These are phyloP conservation scores for Pygocentrus nattereri DNA, from an alignment of 2,797 vertebrate genomes.

Conservation along the genomic window DNA sequence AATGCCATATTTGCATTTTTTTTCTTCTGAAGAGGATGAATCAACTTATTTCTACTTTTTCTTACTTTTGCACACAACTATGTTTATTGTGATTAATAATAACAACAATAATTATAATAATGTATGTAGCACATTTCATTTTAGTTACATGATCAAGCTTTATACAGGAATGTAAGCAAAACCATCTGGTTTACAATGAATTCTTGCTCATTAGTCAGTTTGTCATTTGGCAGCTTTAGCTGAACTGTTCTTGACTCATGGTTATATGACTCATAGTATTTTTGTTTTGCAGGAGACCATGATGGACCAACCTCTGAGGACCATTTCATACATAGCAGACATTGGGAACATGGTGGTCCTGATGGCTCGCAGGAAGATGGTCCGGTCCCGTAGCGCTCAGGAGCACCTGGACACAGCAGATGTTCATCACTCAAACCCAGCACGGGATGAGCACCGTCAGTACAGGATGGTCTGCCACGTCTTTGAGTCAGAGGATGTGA, in stretches of 20 bases:
- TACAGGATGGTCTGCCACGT: conserved; percentile 99
- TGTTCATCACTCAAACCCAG: conserved; percentile 79
- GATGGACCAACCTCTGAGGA: conserved; percentile 96
- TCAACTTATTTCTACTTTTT: too few relatives aligned
- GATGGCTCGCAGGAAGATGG: conserved; percentile 95
- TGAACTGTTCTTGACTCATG: not conserved
- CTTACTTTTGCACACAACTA: too few relatives aligned
- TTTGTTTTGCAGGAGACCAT: conserved; percentile 84
- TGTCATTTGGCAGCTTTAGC: too few relatives aligned
- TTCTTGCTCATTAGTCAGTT: not conserved
- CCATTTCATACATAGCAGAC: conserved; percentile 97
- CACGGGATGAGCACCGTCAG: conserved; percentile 87
- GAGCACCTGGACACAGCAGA: conserved; percentile 85
- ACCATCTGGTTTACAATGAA: not conserved
- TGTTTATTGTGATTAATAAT: too few relatives aligned
- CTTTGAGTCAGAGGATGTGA: conserved; percentile 97
- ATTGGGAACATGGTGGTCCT: conserved; percentile 98
- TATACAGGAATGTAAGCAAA: too few relatives aligned
- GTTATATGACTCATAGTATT: not conserved
- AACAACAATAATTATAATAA: too few relatives aligned
- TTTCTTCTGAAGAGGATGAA: too few relatives aligned
- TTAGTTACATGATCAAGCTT: too few relatives aligned
- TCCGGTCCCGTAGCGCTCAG: conserved; percentile 89
- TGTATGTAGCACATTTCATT: too few relatives aligned
- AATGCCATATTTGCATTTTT: too few relatives aligned